A percentile compares a stretch with the other conserved stretches of the same genome.
Evolutionary conservation across 2,888 invertebrate species (phyloP).

Genomic region (Amaurobius ferox): DNA sequence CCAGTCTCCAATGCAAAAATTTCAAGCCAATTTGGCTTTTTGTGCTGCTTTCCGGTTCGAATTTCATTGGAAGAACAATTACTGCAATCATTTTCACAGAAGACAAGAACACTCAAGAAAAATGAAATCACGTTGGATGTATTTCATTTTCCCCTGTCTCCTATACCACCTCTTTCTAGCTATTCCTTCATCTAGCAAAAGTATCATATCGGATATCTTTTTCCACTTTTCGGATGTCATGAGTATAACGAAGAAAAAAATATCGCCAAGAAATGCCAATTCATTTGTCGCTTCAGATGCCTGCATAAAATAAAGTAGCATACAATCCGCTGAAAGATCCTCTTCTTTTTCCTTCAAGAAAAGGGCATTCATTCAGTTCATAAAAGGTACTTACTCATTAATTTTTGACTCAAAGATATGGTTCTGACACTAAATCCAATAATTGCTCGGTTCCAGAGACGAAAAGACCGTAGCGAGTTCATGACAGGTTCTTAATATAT

Average conservation of each 20-base stretch:
- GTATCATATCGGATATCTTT: background rate
- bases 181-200: background rate
- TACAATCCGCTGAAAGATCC: background rate
- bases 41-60: conserved; percentile 7
- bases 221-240: background rate
- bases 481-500: conserved; percentile 20
- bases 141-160: background rate
- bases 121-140: conserved; percentile 1
- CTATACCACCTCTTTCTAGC: background rate
- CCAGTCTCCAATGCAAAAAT: no score
- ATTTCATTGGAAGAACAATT: conserved; percentile 55
- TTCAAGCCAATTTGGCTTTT: background rate
- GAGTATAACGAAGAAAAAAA: background rate
- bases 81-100: conserved; percentile 29
- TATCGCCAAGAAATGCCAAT: background rate
- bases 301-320: background rate
- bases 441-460: background rate
- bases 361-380: background rate
- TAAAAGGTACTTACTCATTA: background rate
- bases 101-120: conserved; percentile 15
- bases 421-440: conserved; percentile 54
- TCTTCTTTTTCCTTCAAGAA: background rate
- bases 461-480: background rate
- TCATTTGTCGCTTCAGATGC: conserved; percentile 6
- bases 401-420: conserved; percentile 33